Evolutionary conservation across 2,797 vertebrate species (phyloP).

Genomic region (Lagocephalus sceleratus): DNA sequence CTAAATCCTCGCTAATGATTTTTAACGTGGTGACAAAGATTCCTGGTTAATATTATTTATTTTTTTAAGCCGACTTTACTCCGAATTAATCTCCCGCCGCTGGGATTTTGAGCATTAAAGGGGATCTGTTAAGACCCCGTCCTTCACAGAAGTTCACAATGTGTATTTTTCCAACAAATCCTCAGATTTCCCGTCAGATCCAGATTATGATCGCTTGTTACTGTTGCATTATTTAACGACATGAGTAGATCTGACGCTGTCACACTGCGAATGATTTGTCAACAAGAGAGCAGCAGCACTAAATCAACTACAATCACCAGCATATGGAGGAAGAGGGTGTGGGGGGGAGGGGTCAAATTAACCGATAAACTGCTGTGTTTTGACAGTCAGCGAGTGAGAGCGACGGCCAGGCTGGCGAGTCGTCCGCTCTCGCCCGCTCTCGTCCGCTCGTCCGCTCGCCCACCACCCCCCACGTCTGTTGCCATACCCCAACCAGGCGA

Average conservation of each 20-base stretch:
- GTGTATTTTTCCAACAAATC: background rate
- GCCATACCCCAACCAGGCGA: slow-evolving; percentile 56
- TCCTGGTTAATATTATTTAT: slow-evolving; percentile 41
- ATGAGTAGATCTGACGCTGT: background rate
- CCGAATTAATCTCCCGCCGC: slow-evolving; percentile 34
- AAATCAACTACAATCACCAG: background rate
- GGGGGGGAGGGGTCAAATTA: slow-evolving; percentile 22
- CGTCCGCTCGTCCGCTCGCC: slow-evolving; percentile 42
- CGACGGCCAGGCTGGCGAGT: slow-evolving; percentile 54
- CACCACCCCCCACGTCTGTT: slow-evolving; percentile 57
- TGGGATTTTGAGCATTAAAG: slow-evolving; percentile 30
- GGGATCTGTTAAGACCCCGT: background rate
- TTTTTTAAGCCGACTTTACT: slow-evolving; percentile 46
- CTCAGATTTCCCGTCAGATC: background rate
- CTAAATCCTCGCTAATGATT: slow-evolving; percentile 70
- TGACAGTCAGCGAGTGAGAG: slow-evolving; percentile 28
- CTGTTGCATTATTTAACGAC: background rate
- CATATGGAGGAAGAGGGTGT: too few species aligned
- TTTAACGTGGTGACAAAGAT: slow-evolving; percentile 61
- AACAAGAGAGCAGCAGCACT: slow-evolving; percentile 5
- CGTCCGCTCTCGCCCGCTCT: slow-evolving; percentile 44
- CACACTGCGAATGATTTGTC: background rate
- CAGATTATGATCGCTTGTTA: background rate
- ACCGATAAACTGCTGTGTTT: slow-evolving; percentile 16
- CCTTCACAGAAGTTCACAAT: background rate